Conservation (phyloP, 2,113 vertebrate species). For the Oenanthe oenanthe region DNA sequence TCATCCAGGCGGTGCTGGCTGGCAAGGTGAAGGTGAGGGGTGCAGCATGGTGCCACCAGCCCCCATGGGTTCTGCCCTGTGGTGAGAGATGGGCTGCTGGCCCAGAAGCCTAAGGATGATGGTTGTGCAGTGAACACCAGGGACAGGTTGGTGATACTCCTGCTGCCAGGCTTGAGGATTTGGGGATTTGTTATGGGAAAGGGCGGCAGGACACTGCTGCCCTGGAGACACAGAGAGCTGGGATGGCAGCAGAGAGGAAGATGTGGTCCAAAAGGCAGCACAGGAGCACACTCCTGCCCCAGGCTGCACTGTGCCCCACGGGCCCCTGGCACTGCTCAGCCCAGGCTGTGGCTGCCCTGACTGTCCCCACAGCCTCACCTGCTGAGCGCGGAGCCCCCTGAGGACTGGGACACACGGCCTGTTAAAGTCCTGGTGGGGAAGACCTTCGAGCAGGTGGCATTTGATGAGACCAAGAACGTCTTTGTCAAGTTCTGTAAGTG, state of each 20-base stretch:
- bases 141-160: neutral
- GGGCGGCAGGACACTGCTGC: neutral
- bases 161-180: neutral
- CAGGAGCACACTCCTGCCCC: accelerated
- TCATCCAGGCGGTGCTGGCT: conserved; percentile 78
- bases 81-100: neutral
- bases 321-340: neutral
- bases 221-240: neutral
- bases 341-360: neutral
- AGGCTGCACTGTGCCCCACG: neutral
- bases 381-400: conserved; percentile 82
- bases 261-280: neutral
- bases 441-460: conserved; percentile 89
- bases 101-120: neutral
- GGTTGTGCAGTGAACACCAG: neutral
- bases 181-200: neutral
- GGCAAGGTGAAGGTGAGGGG: conserved; percentile 81
- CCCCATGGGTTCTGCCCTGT: accelerated
- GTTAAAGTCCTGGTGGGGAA: conserved; percentile 92
- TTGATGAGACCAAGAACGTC: conserved; percentile 89
- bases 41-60: accelerated
- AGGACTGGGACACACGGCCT: conserved; percentile 85
- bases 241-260: neutral
- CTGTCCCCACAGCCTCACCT: conserved; percentile 77
- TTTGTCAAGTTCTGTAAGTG: conserved; percentile 97